Conservation (phyloP, 2,797 vertebrate genomes). For the Liasis olivaceus region DNA sequence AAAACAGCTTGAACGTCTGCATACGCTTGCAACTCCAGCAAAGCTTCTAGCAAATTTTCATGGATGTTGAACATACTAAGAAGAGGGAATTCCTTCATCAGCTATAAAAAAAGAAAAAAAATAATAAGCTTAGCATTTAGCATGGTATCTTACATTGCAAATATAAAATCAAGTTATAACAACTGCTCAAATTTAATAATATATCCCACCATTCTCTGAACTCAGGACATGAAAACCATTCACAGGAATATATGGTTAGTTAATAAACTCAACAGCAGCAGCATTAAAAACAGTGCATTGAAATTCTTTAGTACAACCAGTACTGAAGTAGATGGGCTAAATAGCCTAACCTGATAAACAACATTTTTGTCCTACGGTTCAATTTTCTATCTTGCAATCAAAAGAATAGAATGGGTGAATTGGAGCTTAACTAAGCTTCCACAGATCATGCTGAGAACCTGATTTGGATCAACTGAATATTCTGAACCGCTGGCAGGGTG, state of each 20-base stretch:
- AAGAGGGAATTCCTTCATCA: slow-evolving; percentile 99
- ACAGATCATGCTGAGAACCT: background rate
- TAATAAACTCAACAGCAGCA: background rate
- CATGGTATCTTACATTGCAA: slow-evolving; percentile 14
- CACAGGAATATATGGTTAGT: background rate
- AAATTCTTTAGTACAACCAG: background rate
- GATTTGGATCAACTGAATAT: background rate
- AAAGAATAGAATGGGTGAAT: background rate
- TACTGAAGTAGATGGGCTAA: background rate
- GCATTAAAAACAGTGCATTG: background rate
- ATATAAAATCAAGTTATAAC: background rate
- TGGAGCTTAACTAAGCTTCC: background rate
- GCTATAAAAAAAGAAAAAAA: slow-evolving; percentile 75
- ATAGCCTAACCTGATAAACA: background rate
- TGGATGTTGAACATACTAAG: slow-evolving; percentile 99
- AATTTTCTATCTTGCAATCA: background rate
- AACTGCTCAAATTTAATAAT: background rate
- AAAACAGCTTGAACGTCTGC: slow-evolving; percentile 97
- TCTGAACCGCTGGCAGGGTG: background rate
- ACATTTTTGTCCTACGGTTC: background rate
- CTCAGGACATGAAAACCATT: background rate
- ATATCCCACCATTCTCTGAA: background rate
- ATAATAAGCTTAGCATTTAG: slow-evolving; percentile 40
- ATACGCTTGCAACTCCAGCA: slow-evolving; percentile 95
- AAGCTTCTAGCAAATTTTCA: slow-evolving; percentile 96